Percentiles rank a stretch among this genome's conserved stretches.
Evolutionary conservation across 2,113 vertebrate species (phyloP).

Genomic region (Peromyscus leucopus): DNA sequence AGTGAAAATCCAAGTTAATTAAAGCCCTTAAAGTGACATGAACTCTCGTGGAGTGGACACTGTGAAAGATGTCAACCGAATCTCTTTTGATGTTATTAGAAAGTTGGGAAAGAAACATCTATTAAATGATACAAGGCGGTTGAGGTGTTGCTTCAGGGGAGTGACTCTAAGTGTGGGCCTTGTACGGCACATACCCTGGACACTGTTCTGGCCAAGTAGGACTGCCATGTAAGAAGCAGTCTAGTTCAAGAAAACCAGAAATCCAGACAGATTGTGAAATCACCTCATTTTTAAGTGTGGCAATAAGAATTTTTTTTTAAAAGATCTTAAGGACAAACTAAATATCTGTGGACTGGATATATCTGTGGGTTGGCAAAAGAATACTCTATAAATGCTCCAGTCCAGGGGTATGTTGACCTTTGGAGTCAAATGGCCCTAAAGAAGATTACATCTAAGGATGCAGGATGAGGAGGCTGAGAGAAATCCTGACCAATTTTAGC

Average conservation of each 20-base stretch:
- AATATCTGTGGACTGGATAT: neutral
- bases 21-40: neutral
- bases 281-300: neutral
- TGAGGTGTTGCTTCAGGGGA: neutral
- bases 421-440: constrained; percentile 37
- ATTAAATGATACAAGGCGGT: neutral
- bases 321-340: neutral
- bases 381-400: neutral
- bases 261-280: neutral
- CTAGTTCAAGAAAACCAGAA: constrained; percentile 32
- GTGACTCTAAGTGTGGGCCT: neutral
- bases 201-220: neutral
- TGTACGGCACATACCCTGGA: neutral
- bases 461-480: neutral
- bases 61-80: neutral
- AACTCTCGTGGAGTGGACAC: neutral
- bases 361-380: neutral
- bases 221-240: neutral
- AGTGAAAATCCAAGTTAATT: neutral
- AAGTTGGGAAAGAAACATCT: neutral
- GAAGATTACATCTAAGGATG: constrained; percentile 17
- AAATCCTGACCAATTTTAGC: neutral
- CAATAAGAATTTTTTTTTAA: neutral
- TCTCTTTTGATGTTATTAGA: neutral
- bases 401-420: neutral